Conservation (phyloP, 2,888 invertebrate species). For the Crioceris asparagi region DNA sequence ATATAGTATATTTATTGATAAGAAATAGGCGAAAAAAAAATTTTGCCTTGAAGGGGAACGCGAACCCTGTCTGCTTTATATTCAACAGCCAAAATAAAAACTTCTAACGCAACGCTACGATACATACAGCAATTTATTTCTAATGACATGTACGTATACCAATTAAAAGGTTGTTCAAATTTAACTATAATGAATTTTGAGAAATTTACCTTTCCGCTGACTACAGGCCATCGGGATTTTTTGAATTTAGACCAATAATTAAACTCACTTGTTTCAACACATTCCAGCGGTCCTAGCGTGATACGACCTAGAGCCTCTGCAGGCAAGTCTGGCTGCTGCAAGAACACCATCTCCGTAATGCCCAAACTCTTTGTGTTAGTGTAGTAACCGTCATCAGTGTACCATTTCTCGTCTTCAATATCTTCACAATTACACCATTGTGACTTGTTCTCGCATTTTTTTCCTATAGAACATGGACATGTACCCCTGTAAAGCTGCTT, state of each 20-base stretch:
- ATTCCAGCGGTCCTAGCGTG: slow-evolving; percentile 82
- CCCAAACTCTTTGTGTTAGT: slow-evolving; percentile 72
- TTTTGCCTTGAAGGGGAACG: too few species aligned
- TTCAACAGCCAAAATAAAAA: too few species aligned
- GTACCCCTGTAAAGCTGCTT: slow-evolving; percentile 46
- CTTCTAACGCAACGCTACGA: too few species aligned
- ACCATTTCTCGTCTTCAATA: slow-evolving; percentile 75
- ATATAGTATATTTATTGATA: too few species aligned
- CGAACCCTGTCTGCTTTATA: too few species aligned
- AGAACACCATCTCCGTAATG: slow-evolving; percentile 81
- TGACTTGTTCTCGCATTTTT: slow-evolving; percentile 69
- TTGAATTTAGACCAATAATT: background rate
- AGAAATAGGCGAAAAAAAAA: too few species aligned
- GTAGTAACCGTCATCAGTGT: slow-evolving; percentile 79
- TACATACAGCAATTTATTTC: too few species aligned
- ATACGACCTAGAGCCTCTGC: slow-evolving; percentile 78
- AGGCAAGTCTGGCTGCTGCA: slow-evolving; percentile 73
- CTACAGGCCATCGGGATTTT: too few species aligned
- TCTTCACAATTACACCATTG: slow-evolving; percentile 84
- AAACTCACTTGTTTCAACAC: slow-evolving; percentile 82
- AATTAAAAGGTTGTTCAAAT: too few species aligned
- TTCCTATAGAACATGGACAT: slow-evolving; percentile 65
- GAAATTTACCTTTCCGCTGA: too few species aligned
- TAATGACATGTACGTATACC: too few species aligned
- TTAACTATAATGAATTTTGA: too few species aligned